Conservation (phyloP, 2,797 vertebrate genomes). For the Lithobates pipiens region DNA sequence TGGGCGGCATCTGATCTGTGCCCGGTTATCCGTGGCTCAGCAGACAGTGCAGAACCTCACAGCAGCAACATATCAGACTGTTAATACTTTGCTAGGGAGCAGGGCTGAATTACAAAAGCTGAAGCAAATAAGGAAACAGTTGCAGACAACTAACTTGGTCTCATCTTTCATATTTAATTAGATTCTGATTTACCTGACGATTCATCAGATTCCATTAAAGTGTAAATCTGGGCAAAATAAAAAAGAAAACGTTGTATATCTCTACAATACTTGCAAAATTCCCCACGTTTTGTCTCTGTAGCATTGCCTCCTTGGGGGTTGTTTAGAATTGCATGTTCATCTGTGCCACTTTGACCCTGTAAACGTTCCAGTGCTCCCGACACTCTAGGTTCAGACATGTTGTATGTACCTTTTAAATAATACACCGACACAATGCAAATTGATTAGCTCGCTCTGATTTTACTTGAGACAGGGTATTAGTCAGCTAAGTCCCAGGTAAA, state of each 20-base stretch:
- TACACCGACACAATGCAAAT: too few species aligned
- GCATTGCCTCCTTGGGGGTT: too few species aligned
- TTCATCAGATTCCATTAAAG: neutral
- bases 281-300: too few species aligned
- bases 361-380: too few species aligned
- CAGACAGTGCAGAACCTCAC: constrained; percentile 6
- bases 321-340: too few species aligned
- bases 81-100: neutral
- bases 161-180: neutral
- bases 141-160: neutral
- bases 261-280: too few species aligned
- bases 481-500: too few species aligned
- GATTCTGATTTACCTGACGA: neutral
- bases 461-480: too few species aligned
- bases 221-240: neutral
- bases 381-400: too few species aligned
- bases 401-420: too few species aligned
- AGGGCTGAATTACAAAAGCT: neutral
- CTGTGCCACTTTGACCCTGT: too few species aligned
- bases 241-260: neutral
- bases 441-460: too few species aligned
- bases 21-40: constrained; percentile 6
- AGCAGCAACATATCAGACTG: neutral
- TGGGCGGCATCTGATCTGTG: constrained; percentile 22
- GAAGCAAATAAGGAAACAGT: neutral